A percentile compares a stretch with the other conserved stretches of the same genome.
phyloP scores from a whole-genome alignment of 2,888 invertebrate genomes.

The Sclerodermus sp. region DNA sequence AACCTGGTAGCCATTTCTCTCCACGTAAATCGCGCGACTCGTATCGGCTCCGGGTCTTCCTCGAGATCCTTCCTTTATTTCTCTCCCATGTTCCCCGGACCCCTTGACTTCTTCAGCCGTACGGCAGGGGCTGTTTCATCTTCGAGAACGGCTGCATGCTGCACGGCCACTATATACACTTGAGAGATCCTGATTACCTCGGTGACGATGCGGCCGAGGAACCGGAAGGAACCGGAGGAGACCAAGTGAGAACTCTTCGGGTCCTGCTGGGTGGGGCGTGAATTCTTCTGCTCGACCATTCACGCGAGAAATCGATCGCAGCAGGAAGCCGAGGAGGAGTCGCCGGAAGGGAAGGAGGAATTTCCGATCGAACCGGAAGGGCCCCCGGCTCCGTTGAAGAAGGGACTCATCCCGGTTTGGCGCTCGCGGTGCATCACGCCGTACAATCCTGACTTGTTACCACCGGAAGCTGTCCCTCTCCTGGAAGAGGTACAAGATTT shows the following conservation, averaged over 20 bases:
- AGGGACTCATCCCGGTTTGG: constrained; percentile 64
- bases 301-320: too few species aligned
- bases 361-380: constrained; percentile 37
- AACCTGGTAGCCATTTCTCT: constrained; percentile 56
- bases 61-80: too few species aligned
- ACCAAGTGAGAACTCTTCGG: too few species aligned
- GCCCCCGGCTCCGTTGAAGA: constrained; percentile 30
- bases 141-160: constrained; percentile 78
- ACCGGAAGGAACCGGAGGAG: constrained; percentile 28
- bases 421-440: constrained; percentile 69
- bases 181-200: constrained; percentile 62
- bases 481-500: constrained; percentile 56
- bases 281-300: too few species aligned
- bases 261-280: too few species aligned
- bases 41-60: too few species aligned
- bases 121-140: constrained; percentile 74
- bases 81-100: too few species aligned
- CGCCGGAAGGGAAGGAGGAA: constrained; percentile 26
- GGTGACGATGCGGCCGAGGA: constrained; percentile 54
- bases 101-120: constrained; percentile 61
- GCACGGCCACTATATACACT: constrained; percentile 70
- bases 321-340: constrained; percentile 47
- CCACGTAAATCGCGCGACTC: too few species aligned
- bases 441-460: constrained; percentile 70
- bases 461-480: constrained; percentile 70